Conservation (phyloP, 2,888 invertebrate species). For the Lasioglossum oenotherae region DNA sequence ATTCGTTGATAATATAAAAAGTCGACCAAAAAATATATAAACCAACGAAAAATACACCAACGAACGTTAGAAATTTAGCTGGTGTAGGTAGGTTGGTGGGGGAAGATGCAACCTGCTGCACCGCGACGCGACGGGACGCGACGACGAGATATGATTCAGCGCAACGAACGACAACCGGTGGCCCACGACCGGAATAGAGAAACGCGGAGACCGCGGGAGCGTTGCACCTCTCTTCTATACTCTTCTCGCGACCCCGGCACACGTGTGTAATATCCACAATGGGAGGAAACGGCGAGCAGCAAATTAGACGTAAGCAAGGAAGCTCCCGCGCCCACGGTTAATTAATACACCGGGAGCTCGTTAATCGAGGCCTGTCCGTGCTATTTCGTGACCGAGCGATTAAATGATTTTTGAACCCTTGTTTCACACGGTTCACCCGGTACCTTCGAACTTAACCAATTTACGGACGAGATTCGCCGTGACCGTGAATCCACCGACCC, state of each 20-base stretch:
- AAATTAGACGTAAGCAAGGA: slow-evolving; percentile 72
- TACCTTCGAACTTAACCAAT: slow-evolving; percentile 9
- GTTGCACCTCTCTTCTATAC: slow-evolving; percentile 56
- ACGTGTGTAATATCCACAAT: slow-evolving; percentile 62
- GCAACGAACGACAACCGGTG: slow-evolving; percentile 52
- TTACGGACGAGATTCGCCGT: slow-evolving; percentile 16
- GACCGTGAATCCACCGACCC: slow-evolving; percentile 23
- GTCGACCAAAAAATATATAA: no score
- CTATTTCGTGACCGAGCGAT: slow-evolving; percentile 44
- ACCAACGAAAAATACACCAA: background rate
- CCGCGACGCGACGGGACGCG: slow-evolving; percentile 1
- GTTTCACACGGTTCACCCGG: slow-evolving; percentile 46
- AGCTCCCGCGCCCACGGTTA: slow-evolving; percentile 73
- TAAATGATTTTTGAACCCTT: slow-evolving; percentile 46
- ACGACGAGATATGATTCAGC: slow-evolving; percentile 57
- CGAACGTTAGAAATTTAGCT: background rate
- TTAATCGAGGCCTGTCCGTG: slow-evolving; percentile 51
- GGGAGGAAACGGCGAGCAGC: slow-evolving; percentile 69
- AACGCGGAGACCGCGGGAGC: slow-evolving; percentile 57
- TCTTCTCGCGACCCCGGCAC: slow-evolving; percentile 46
- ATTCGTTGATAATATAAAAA: no score
- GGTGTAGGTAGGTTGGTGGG: background rate
- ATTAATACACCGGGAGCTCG: slow-evolving; percentile 64
- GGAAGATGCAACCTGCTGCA: slow-evolving; percentile 64
- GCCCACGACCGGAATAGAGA: slow-evolving; percentile 63